Conservation (phyloP, 2,113 vertebrate species). For the Anolis carolinensis region DNA sequence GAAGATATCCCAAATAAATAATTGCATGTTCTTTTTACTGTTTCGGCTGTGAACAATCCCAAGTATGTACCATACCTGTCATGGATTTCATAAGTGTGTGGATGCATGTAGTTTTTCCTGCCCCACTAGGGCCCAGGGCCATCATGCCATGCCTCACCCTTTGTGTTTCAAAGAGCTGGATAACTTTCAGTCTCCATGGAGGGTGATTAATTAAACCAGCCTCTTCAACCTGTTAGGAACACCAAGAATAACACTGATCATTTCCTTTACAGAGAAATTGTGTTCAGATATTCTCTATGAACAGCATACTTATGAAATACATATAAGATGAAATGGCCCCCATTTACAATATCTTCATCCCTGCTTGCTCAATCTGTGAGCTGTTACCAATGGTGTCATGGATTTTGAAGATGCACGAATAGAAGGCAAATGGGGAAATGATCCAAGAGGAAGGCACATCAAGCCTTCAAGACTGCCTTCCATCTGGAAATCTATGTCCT, state of each 20-base stretch:
- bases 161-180: slow-evolving; percentile 95
- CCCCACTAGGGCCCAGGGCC: slow-evolving; percentile 93
- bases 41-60: background rate
- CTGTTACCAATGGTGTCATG: too few relatives aligned
- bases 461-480: too few relatives aligned
- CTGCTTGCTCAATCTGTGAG: too few relatives aligned
- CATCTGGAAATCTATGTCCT: too few relatives aligned
- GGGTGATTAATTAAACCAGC: slow-evolving; percentile 90
- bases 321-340: background rate
- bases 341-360: too few relatives aligned
- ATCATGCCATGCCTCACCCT: slow-evolving; percentile 94
- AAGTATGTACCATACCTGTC: slow-evolving; percentile 79
- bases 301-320: background rate
- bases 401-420: too few relatives aligned
- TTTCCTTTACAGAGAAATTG: background rate
- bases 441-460: too few relatives aligned
- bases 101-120: slow-evolving; percentile 93
- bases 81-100: slow-evolving; percentile 92
- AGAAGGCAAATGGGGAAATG: too few relatives aligned
- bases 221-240: slow-evolving; percentile 82
- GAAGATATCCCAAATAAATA: too few relatives aligned
- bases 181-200: slow-evolving; percentile 94
- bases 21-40: too few relatives aligned
- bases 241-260: slow-evolving; percentile 4
- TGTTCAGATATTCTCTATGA: background rate